Evolutionary conservation across 2,113 vertebrate genomes (phyloP).

Genomic region (Proteles cristata): DNA sequence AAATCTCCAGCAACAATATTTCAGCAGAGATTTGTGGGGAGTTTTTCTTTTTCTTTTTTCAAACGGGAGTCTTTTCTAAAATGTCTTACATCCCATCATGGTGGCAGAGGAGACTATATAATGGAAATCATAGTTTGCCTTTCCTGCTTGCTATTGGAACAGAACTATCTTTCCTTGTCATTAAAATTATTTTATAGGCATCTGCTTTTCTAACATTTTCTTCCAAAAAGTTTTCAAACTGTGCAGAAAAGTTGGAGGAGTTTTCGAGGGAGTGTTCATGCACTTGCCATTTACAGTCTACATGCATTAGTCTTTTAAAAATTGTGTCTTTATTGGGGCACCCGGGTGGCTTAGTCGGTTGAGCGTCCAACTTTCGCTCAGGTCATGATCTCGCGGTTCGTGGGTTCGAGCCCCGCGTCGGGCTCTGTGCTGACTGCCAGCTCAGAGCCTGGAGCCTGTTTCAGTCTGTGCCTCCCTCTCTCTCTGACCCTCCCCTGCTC

Average conservation of each 20-base stretch:
- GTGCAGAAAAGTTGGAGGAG: not conserved
- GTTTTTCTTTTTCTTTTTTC: not conserved
- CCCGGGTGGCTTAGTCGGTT: too few species aligned
- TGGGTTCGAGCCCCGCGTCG: too few species aligned
- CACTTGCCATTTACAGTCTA: too few species aligned
- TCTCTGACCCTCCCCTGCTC: too few species aligned
- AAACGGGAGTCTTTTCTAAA: not conserved
- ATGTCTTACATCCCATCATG: not conserved
- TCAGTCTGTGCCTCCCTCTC: too few species aligned
- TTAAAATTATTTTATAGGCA: not conserved
- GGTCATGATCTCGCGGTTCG: too few species aligned
- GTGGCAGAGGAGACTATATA: not conserved
- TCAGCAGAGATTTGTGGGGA: not conserved
- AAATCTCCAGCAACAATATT: not conserved
- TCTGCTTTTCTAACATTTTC: not conserved
- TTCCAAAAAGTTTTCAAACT: not conserved
- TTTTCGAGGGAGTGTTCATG: not conserved
- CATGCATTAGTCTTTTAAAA: fast-evolving
- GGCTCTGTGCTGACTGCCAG: too few species aligned
- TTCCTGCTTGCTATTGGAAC: not conserved
- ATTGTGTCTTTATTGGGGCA: not conserved
- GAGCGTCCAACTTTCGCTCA: too few species aligned
- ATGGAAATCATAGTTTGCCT: not conserved
- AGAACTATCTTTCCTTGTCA: not conserved
- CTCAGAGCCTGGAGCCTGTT: too few species aligned